phyloP scores from a whole-genome alignment of 2,113 vertebrate genomes.

The Pteruthius melanotis region DNA sequence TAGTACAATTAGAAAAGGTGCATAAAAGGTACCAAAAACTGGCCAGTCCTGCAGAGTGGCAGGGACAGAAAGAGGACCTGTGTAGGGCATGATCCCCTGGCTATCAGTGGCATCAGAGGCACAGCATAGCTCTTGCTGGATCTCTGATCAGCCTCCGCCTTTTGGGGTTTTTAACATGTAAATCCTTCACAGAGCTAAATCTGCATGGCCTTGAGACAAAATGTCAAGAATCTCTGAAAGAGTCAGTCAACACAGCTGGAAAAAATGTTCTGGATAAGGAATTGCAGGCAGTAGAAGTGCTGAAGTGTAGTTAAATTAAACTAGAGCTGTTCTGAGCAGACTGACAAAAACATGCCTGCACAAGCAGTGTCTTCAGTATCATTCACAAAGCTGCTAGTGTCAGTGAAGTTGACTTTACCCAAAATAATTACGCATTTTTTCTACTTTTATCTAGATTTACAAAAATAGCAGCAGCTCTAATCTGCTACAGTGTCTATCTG shows the following conservation, averaged over 20 bases:
- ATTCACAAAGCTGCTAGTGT: not conserved
- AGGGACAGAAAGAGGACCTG: not conserved
- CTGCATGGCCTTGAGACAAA: not conserved
- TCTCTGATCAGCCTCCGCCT: not conserved
- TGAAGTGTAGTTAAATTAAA: not conserved
- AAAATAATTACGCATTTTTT: not conserved
- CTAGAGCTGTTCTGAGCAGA: not conserved
- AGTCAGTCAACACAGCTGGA: not conserved
- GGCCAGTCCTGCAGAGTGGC: not conserved
- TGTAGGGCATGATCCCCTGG: not conserved
- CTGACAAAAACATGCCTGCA: not conserved
- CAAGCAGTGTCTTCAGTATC: not conserved
- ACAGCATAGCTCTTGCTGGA: not conserved
- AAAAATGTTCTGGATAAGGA: not conserved
- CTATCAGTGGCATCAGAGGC: not conserved
- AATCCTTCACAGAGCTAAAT: not conserved
- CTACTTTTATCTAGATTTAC: not conserved
- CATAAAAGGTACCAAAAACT: not conserved
- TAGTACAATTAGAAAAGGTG: not conserved
- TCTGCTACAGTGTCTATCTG: not conserved
- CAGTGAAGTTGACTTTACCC: not conserved
- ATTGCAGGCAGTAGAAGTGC: not conserved
- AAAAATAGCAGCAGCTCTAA: not conserved
- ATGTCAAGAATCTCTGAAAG: not conserved
- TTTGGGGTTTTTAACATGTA: not conserved